phyloP scores from a whole-genome alignment of 2,113 vertebrate genomes.

The Paralichthys olivaceus region DNA sequence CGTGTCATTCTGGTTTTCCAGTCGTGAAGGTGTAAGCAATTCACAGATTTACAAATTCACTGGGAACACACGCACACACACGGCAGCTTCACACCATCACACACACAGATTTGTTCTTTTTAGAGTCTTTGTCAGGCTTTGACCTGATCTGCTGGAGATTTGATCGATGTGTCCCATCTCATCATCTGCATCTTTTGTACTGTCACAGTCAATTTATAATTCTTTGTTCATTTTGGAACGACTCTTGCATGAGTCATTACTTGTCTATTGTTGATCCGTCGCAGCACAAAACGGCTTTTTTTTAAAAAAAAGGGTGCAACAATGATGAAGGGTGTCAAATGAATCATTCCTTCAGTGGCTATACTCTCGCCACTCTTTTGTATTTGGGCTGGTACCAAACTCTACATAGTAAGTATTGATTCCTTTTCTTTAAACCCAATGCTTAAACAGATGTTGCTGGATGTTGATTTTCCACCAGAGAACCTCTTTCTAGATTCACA shows the following conservation, averaged over 20 bases:
- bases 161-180: constrained; percentile 57
- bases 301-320: constrained; percentile 33
- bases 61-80: constrained; percentile 49
- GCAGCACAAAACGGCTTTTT: constrained; percentile 56
- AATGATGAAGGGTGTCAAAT: constrained; percentile 63
- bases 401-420: constrained; percentile 10
- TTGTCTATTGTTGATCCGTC: constrained; percentile 61
- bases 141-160: constrained; percentile 49
- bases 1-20: constrained; percentile 25
- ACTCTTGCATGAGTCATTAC: constrained; percentile 68
- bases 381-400: constrained; percentile 17
- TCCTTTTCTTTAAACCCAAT: not conserved
- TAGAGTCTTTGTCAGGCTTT: constrained; percentile 35
- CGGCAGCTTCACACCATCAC: constrained; percentile 11
- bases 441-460: constrained; percentile 15
- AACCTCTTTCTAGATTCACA: not conserved
- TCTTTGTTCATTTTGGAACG: constrained; percentile 62
- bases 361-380: constrained; percentile 34
- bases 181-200: constrained; percentile 59
- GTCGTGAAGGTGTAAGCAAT: constrained; percentile 24
- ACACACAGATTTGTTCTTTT: constrained; percentile 14
- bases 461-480: not conserved
- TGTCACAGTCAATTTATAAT: constrained; percentile 59
- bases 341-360: constrained; percentile 59
- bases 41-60: constrained; percentile 23